phyloP scores from a whole-genome alignment of 2,888 invertebrate species.

The Thecocarcelia acutangulata region DNA sequence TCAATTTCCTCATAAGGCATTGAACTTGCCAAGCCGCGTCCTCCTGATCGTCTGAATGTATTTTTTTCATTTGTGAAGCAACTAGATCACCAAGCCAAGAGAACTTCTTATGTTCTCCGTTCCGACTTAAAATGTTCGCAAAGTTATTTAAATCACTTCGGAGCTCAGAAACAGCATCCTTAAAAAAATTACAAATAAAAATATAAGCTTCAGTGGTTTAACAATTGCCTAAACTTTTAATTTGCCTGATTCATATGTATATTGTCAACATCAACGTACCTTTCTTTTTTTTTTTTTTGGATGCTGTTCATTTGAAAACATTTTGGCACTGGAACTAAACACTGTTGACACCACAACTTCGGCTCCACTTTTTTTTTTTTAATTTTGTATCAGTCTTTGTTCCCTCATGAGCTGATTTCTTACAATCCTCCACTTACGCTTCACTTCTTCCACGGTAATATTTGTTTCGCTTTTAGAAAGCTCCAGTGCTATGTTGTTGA shows the following conservation, averaged over 20 bases:
- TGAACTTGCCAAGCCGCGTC: slow-evolving; percentile 1
- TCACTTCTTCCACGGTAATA: slow-evolving; percentile 6
- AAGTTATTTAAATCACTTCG: neutral
- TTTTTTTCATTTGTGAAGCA: slow-evolving; percentile 1
- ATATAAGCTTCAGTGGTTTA: no score
- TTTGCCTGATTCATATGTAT: neutral
- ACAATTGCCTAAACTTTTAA: neutral
- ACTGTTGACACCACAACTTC: no score
- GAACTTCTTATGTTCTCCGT: neutral
- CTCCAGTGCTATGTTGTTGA: neutral
- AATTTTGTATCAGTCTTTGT: neutral
- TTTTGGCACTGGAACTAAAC: neutral
- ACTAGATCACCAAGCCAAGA: slow-evolving; percentile 2
- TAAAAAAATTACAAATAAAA: neutral
- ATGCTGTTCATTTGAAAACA: neutral
- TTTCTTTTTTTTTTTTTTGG: slow-evolving; percentile 2
- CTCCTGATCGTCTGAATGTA: neutral
- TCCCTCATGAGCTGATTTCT: slow-evolving; percentile 14
- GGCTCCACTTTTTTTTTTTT: slow-evolving; percentile 2
- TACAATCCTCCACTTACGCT: slow-evolving; percentile 25
- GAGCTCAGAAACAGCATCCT: neutral
- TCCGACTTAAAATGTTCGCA: neutral
- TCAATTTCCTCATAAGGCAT: neutral
- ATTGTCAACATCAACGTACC: neutral
- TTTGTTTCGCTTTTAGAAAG: neutral